Base-by-base conservation (phyloP, 2,888 invertebrate genomes). In the Tachina grossa region DNA sequence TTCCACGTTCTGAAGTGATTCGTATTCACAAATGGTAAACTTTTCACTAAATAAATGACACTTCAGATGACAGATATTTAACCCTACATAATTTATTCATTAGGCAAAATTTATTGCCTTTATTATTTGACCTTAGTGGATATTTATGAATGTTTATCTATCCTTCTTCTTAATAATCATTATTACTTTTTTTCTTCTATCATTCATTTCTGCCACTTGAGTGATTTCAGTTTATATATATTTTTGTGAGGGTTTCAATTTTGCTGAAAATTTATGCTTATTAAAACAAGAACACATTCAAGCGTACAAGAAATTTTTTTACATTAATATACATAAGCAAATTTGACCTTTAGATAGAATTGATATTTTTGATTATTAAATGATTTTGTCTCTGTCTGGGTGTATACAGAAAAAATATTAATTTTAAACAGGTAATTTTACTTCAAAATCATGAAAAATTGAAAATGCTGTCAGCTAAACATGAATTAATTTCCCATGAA, bases 381-480 rank as follows among this genome's bases (percentile, higher is more conserved):
- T 53, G 65, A 66, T 22, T n/a, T 11, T 1, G 19, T 66, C 43
- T 53, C 69, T 66, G 53, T 16, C 41, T 43, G 19, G 43, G 41
- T 41, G 59, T 57, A 5, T 10, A 9, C 10, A 31, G 16, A 53
- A 53, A 76, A 49, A 9, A 31, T 68, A 77, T 31, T 51, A 19
- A 47, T 10, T 65, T n/a, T 65, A 75, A 31, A 59, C 47, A 43
- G 31, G 51, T 43, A 39, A 43, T 39, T 66, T 75, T 53, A 57
- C 43, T 74, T 75, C 75, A 55, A 69, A 82, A 22, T 79, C 57
- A 57, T 63, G 45, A 72, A 61, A 43, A 59, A 61, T 49, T 69
- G 57, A 65, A 84, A 75, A 75, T 59, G 63, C 71, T 82, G 47
- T 63, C 71, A 75, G 78, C 65, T 85, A 85, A 82, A 78, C 82